Evolutionary conservation across 1,140 invertebrate genomes (phyloP), one percentile per base, ranked within the genome.

Genomic region (Drosophila serrata): DNA sequence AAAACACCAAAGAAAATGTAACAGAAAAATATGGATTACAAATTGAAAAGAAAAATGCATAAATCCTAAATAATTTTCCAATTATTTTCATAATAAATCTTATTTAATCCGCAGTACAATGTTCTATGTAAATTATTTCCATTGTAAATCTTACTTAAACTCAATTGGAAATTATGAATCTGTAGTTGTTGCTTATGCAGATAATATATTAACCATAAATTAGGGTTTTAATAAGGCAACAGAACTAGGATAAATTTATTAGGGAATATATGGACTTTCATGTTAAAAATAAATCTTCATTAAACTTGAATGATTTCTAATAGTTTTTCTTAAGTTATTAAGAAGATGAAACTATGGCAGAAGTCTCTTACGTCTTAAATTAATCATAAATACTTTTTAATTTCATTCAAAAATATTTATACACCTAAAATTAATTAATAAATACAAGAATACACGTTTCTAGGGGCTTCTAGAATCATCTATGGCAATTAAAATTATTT

Each of bases 81-180:
- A 40, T 70, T 27, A 37, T 48, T 65, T 39, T 15, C 9, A 15
- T 31, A 22, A 39, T 40, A 35, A 35, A 58, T 37, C 48, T 29
- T 7, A 19, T 12, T 15, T 24, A 19, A 69, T 7, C 19, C 53
- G 11, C 8, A n/a, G 4, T 4, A 3, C 12, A 6, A 22, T 22
- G 17, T 15, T 19, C 6, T 27, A 48, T 33, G 24, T 37, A 13
- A 39, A 49, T 70, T 48, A 39, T 67, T 48, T 39, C 7, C 9
- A 17, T 24, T 22, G 29, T 40, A 22, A 35, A 58, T 37, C 48
- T 22, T 7, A 49, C 31, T 19, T 57, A 19, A 35, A 22, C 24
- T 22, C n/a, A 17, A 17, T 61, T 22, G 13, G 13, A n/a, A 49
- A 33, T 67, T 40, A 65, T 67, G 17, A 15, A n/a, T 15, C 22